Conservation (phyloP, 2,888 invertebrate species). For the Nymphalis c-album region DNA sequence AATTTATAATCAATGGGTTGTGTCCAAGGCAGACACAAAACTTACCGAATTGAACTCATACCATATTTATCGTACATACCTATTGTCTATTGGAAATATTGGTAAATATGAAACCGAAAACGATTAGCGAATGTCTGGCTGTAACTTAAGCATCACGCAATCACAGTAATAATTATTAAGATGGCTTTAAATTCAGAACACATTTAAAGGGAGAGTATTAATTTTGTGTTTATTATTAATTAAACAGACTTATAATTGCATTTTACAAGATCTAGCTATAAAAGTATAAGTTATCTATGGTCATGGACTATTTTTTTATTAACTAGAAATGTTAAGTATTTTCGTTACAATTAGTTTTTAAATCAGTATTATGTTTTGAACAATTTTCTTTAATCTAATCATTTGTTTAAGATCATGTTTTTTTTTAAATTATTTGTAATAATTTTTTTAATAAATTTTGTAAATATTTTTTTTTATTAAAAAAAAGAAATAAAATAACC, state of each 20-base stretch:
- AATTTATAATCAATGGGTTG: no score
- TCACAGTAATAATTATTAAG: no score
- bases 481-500: background rate
- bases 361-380: conserved; percentile 26
- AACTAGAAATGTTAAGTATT: background rate
- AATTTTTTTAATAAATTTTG: background rate
- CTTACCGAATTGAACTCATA: no score
- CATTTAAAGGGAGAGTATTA: no score
- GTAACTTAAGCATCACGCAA: no score
- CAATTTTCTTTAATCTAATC: background rate
- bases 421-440: background rate
- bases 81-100: no score
- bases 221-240: background rate
- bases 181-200: no score
- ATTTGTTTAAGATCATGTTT: background rate
- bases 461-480: background rate
- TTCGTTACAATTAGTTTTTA: background rate
- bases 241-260: conserved; percentile 1
- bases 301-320: conserved; percentile 9
- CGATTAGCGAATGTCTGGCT: no score
- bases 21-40: no score
- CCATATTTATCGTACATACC: no score
- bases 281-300: conserved; percentile 3
- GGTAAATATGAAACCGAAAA: no score
- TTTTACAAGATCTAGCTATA: background rate